These are phyloP conservation scores for Mystacornis crossleyi DNA, from an alignment of 2,113 vertebrate genomes.

Conservation along the genomic window DNA sequence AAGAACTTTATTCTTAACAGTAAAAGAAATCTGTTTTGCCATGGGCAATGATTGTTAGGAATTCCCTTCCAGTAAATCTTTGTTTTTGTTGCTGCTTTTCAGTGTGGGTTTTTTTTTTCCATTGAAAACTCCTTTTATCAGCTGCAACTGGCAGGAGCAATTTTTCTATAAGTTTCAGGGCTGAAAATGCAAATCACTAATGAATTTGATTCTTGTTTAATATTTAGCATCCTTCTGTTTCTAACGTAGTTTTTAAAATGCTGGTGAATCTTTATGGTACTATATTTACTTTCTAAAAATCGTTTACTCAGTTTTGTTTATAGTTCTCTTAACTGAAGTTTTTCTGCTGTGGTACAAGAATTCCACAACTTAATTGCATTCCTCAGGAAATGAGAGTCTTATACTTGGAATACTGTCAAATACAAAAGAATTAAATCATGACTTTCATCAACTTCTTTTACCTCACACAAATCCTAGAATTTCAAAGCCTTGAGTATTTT, in stretches of 20 bases:
- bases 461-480: neutral
- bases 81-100: neutral
- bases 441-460: neutral
- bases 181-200: neutral
- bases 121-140: neutral
- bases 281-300: neutral
- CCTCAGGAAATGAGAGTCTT: neutral
- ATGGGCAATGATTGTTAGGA: neutral
- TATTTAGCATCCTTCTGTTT: neutral
- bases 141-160: neutral
- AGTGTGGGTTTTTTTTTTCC: neutral
- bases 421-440: neutral
- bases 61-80: neutral
- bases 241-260: neutral
- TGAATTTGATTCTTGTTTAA: neutral
- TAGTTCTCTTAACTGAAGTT: neutral
- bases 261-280: neutral
- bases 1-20: neutral
- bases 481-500: neutral
- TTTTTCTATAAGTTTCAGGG: neutral
- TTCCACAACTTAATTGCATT: slow-evolving; percentile 17
- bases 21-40: neutral
- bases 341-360: neutral
- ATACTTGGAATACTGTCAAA: neutral
- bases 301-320: neutral